Base-by-base conservation (phyloP, 2,113 vertebrate species). In the Tonatia bakeri region DNA sequence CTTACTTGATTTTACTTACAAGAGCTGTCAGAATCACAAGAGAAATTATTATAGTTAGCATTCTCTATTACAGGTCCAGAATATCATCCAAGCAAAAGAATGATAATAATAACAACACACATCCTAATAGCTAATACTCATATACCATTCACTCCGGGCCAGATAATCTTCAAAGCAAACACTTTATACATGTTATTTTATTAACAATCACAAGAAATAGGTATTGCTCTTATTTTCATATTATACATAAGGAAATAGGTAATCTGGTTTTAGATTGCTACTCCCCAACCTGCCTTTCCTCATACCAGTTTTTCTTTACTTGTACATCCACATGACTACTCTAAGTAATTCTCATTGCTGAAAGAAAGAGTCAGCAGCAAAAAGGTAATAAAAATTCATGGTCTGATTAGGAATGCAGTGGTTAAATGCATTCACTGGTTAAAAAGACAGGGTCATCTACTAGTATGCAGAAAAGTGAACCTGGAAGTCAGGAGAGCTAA, bases 1-100 rank as follows among this genome's bases (percentile, higher is more conserved):
- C 36, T 94, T 94, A 87, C 9, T 80, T 91, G 77, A 61, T 87
- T 43, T 96, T 95, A 75, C 40, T 90, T 94, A 22, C 82, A 36
- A 96, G 40, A 91, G 14, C 59, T 94, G 13, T 94, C 45, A 91
- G 59, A 67, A 82, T 79, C 19, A 80, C 67, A 85, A 38, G n/a
- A 87, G 31, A 95, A 83, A 83, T 75, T 56, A 76, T 45, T 75
- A 28, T 45, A 91, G 36, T 79, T 17, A 47, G 11, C 26, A 50
- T 82, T 92, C 59, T 92, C 50, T 88, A 67, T 72, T 89, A 91
- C 24, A 86, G 15, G 38, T 67, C 22, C 50, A 96, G 36, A 91
- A 59, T 89, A 72, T 73, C n/a, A 92, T 86, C 69, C 67, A 77
- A 81, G 91, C 50, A 77, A 65, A 88, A 96, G 26, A 12, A 72